Conservation (phyloP, 2,797 vertebrate genomes). For the Neosalanx taihuensis region DNA sequence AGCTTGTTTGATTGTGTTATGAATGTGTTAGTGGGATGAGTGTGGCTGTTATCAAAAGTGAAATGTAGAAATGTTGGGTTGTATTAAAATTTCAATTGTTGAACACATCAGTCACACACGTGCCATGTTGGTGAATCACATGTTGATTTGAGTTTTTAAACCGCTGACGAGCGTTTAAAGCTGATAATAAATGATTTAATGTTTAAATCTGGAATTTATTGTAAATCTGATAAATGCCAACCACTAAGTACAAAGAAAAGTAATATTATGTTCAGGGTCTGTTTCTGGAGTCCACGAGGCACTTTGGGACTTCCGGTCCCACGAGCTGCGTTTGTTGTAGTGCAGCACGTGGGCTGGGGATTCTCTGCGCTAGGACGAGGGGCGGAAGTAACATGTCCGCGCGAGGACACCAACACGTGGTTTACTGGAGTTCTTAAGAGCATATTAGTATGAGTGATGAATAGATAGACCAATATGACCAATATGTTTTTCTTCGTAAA, state of each 20-base stretch:
- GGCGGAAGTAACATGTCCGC: constrained; percentile 9
- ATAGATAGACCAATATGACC: neutral
- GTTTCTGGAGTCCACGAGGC: neutral
- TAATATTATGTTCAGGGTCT: no score
- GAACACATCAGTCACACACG: constrained; percentile 35
- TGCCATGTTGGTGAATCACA: constrained; percentile 48
- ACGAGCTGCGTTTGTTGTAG: constrained; percentile 56
- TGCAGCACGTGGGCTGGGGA: constrained; percentile 58
- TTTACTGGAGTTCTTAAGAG: neutral
- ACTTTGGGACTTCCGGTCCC: neutral
- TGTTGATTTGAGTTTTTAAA: constrained; percentile 31
- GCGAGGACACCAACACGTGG: constrained; percentile 40
- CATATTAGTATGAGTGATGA: no score
- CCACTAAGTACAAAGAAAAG: no score
- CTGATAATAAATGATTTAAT: no score
- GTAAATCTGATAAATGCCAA: no score
- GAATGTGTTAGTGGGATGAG: constrained; percentile 4
- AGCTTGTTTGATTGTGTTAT: no score
- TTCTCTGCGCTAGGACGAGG: neutral
- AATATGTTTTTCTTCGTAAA: neutral
- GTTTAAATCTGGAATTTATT: no score
- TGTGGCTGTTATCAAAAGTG: no score
- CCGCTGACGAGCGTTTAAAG: constrained; percentile 15
- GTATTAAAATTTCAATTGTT: neutral
- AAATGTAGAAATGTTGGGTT: neutral